phyloP scores from a whole-genome alignment of 2,113 vertebrate species.

The Poicephalus gulielmi region DNA sequence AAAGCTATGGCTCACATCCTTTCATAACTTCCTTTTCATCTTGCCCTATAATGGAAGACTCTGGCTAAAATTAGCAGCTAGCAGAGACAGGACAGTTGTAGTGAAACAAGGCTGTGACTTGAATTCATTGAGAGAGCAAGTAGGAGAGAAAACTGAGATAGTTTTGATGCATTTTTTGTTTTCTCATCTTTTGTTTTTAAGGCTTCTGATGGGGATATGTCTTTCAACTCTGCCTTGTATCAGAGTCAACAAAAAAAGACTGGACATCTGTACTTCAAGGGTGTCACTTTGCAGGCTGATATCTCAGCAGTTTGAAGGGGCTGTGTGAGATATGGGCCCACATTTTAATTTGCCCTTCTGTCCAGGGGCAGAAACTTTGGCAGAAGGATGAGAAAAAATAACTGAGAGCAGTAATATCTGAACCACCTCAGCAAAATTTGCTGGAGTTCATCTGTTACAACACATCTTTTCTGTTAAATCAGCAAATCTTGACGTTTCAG shows the following conservation, averaged over 20 bases:
- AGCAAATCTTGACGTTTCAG: background rate
- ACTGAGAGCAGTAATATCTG: background rate
- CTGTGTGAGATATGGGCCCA: background rate
- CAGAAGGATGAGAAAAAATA: slow-evolving; percentile 14
- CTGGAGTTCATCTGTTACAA: background rate
- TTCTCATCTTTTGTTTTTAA: background rate
- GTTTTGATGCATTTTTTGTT: background rate
- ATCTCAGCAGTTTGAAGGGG: background rate
- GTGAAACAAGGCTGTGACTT: background rate
- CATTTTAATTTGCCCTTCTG: background rate
- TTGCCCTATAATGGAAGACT: background rate
- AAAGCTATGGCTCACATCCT: background rate
- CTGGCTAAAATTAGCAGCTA: slow-evolving; percentile 1
- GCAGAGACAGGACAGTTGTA: background rate
- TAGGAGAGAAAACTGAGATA: background rate
- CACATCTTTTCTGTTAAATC: background rate
- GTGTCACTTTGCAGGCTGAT: background rate
- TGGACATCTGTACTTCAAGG: background rate
- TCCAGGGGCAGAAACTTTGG: background rate
- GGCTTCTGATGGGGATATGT: background rate
- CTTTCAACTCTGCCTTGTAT: background rate
- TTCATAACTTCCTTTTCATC: slow-evolving; percentile 18
- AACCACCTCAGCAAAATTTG: slow-evolving; percentile 16
- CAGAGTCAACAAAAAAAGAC: background rate
- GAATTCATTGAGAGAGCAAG: background rate